Evolutionary conservation across 1,140 invertebrate genomes (phyloP).

Genomic region (Drosophila bifasciata): DNA sequence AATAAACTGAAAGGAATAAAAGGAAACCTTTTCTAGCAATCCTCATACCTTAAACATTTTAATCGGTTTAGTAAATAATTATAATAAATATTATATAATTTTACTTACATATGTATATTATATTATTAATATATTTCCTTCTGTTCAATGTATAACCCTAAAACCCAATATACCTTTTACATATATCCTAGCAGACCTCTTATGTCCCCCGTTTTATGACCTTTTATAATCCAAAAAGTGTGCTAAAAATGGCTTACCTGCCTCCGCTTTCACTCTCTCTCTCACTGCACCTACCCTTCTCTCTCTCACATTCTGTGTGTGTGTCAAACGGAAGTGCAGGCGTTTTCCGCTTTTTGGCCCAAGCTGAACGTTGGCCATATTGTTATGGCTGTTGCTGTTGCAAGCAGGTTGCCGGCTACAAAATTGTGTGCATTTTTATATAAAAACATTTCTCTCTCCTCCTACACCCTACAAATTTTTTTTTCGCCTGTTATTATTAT

Average conservation of each 20-base stretch:
- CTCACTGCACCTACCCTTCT: background rate
- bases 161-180: background rate
- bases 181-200: too few relatives aligned
- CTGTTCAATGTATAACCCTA: too few relatives aligned
- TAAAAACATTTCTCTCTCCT: constrained; percentile 39
- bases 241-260: constrained; percentile 38
- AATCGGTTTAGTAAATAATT: too few relatives aligned
- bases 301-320: background rate
- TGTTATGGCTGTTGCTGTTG: constrained; percentile 46
- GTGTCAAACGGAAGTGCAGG: constrained; percentile 73
- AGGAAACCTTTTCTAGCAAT: too few relatives aligned
- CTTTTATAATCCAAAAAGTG: too few relatives aligned
- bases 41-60: too few relatives aligned
- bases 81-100: too few relatives aligned
- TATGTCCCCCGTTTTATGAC: too few relatives aligned
- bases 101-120: too few relatives aligned
- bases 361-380: constrained; percentile 63
- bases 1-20: too few relatives aligned
- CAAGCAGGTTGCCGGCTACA: constrained; percentile 61
- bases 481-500: constrained; percentile 16
- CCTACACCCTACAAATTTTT: too few relatives aligned
- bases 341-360: constrained; percentile 67
- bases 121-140: too few relatives aligned
- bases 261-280: constrained; percentile 19
- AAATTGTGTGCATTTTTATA: constrained; percentile 75